A percentile compares a stretch with the other conserved stretches of the same genome.
These are phyloP conservation scores for Unio pictorum DNA, from an alignment of 2,888 invertebrate genomes.

Conservation along the genomic window DNA sequence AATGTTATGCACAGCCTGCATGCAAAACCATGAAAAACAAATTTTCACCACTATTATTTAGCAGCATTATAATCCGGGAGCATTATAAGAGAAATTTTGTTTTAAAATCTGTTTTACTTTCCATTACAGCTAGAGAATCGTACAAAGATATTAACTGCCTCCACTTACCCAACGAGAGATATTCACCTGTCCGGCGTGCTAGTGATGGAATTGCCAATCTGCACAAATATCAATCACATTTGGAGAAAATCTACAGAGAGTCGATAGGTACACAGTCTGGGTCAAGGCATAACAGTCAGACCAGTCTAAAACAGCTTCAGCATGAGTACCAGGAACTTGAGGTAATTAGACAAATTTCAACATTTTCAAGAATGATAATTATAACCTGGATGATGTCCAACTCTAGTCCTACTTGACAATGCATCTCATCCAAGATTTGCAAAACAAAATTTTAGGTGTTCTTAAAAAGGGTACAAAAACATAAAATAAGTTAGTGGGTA, in stretches of 20 bases:
- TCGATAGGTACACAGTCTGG: conserved; percentile 73
- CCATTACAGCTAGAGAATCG: conserved; percentile 74
- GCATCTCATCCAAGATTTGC: no score
- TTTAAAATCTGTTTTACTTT: background rate
- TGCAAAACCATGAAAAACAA: no score
- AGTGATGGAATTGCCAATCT: conserved; percentile 80
- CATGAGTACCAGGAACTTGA: conserved; percentile 87
- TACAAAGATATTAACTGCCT: conserved; percentile 76
- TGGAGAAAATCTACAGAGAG: conserved; percentile 75
- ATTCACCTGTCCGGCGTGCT: conserved; percentile 91
- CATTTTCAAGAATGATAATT: background rate
- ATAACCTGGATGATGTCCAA: background rate
- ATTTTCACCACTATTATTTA: no score
- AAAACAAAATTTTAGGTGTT: no score
- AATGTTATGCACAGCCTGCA: no score
- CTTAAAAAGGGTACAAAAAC: no score
- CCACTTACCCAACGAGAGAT: conserved; percentile 80
- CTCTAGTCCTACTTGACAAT: no score
- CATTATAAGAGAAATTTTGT: no score
- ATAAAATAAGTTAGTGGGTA: no score
- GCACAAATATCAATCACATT: conserved; percentile 64
- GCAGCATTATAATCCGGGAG: no score
- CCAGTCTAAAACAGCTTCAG: conserved; percentile 76
- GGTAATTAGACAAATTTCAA: conserved; percentile 67
- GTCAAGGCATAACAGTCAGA: conserved; percentile 58